phyloP scores from a whole-genome alignment of 2,888 invertebrate species.

The Eubasilissa splendida region DNA sequence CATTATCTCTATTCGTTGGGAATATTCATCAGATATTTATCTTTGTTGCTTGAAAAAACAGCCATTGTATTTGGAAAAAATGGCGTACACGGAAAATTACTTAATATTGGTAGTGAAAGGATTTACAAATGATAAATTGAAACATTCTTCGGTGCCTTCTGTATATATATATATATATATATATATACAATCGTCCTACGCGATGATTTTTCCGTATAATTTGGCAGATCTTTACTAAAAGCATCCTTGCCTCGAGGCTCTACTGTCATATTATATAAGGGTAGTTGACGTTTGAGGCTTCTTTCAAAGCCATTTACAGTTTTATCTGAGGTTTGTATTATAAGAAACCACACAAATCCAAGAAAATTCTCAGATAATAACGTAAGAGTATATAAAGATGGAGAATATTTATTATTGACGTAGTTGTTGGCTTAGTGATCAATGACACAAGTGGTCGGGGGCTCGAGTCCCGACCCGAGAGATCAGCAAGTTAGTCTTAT shows the following conservation, averaged over 20 bases:
- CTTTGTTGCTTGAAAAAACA: conserved; percentile 16
- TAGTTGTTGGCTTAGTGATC: no score
- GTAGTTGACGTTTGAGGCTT: conserved; percentile 37
- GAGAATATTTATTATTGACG: no score
- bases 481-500: no score
- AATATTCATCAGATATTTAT: conserved; percentile 14
- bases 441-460: no score
- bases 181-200: background rate
- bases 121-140: conserved; percentile 15
- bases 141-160: conserved; percentile 2
- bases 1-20: background rate
- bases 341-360: background rate
- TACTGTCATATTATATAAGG: background rate
- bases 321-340: background rate
- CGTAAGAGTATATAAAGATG: no score
- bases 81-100: conserved; percentile 21
- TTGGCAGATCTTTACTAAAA: conserved; percentile 32
- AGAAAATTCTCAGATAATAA: no score
- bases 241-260: conserved; percentile 4
- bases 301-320: conserved; percentile 24
- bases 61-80: background rate
- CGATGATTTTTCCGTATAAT: conserved; percentile 24
- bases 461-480: no score
- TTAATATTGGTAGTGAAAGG: background rate
- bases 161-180: no score